Evolutionary conservation across 1,140 invertebrate genomes (phyloP), one percentile per base, ranked within the genome.

Genomic region (Micrasema minimum): DNA sequence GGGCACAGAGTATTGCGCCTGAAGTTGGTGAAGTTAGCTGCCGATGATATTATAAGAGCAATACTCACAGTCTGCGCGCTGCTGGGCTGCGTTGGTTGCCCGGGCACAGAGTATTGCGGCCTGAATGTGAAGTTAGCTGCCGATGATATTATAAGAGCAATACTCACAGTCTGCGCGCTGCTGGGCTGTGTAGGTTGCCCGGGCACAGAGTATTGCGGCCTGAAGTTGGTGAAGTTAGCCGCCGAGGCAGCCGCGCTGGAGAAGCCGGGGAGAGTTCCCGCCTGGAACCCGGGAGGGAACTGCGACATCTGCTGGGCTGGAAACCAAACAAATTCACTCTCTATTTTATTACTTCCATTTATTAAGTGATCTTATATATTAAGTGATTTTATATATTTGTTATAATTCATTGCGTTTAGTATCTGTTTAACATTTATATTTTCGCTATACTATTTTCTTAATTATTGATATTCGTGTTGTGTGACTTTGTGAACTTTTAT

Each of bases 141-240:
- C 22, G 90, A n/a, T n/a, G n/a, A n/a, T n/a, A n/a, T n/a, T n/a
- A n/a, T n/a, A n/a, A n/a, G n/a, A 31, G 2, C 26, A 31, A 7
- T 35, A 62, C 78, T 79, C 69, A 84, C 83, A 78, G 79, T 83
- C 70, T 81, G 81, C 35, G 77, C 78, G 68, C 80, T 77, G 69
- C 80, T 77, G 77, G 79, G 71, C 18, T 59, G 55, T 77, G 79
- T 69, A 48, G 91, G 90, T 80, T 94, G 92, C 12, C 93, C 92
- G 71, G 93, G 93, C 77, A 96, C 92, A 71, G 93, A 94, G 87
- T 94, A 96, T 87, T 95, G 93, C 80, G 93, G 93, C 84, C 93
- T 89, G 84, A 95, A 95, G 81, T 92, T 93, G 72, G 91, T 90
- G 82, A 96, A 95, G 81, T 93, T 95, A 46, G 92, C 91, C 46